Conservation (phyloP, 1,140 invertebrate species). For the Lanistes nyassanus region DNA sequence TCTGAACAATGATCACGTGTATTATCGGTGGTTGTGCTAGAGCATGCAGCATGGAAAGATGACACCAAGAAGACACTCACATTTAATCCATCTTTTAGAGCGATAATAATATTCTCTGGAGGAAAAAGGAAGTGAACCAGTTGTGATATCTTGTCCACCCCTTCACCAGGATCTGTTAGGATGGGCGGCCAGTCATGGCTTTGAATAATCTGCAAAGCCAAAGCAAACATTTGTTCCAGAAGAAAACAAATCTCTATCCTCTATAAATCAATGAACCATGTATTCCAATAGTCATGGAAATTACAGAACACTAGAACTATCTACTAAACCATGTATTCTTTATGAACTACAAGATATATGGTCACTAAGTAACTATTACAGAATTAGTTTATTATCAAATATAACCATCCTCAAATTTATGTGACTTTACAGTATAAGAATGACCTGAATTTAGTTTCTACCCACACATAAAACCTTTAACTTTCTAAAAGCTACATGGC, state of each 20-base stretch:
- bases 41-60: not conserved
- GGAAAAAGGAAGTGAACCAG: conserved; percentile 17
- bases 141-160: not conserved
- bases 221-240: not conserved
- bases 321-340: too few species aligned
- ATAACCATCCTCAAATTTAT: too few species aligned
- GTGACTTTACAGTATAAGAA: too few species aligned
- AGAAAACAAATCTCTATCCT: not conserved
- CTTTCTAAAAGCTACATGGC: too few species aligned
- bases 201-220: conserved; percentile 5
- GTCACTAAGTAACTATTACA: too few species aligned
- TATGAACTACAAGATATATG: too few species aligned
- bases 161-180: not conserved
- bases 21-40: not conserved
- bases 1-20: not conserved
- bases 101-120: conserved; percentile 11
- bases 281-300: too few species aligned
- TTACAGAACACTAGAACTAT: too few species aligned
- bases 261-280: not conserved
- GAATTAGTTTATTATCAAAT: too few species aligned
- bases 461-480: too few species aligned
- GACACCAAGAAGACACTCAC: conserved; percentile 4
- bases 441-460: too few species aligned
- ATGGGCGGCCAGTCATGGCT: conserved; percentile 15
- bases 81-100: conserved; percentile 19